Evolutionary conservation across 2,888 invertebrate genomes (phyloP).

Genomic region (Vandiemenella viatica): DNA sequence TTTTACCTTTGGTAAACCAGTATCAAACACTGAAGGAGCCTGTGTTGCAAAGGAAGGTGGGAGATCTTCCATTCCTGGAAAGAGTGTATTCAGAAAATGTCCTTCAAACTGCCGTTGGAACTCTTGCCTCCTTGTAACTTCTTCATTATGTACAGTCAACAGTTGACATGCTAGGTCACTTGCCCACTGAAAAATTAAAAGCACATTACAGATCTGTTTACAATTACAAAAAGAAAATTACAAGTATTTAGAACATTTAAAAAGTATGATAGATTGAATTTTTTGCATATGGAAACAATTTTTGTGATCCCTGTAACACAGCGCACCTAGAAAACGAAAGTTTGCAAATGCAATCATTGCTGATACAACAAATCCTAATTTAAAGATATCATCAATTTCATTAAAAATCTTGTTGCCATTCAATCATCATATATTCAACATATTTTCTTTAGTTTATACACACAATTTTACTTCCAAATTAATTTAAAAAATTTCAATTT

Average conservation of each 20-base stretch:
- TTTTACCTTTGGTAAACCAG: slow-evolving; percentile 37
- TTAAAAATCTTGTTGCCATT: too few species aligned
- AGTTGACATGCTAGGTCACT: slow-evolving; percentile 64
- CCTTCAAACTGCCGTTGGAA: slow-evolving; percentile 67
- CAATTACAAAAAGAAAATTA: slow-evolving; percentile 1
- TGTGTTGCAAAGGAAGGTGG: slow-evolving; percentile 73
- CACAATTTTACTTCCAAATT: too few species aligned
- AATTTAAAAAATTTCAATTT: too few species aligned
- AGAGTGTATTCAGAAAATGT: slow-evolving; percentile 47
- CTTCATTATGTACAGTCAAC: slow-evolving; percentile 67
- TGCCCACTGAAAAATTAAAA: slow-evolving; percentile 54
- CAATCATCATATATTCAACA: too few species aligned
- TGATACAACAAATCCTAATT: too few species aligned
- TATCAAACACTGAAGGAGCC: slow-evolving; percentile 62
- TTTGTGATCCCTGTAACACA: too few species aligned
- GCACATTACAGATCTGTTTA: not conserved
- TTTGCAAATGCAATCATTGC: too few species aligned
- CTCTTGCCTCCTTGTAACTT: slow-evolving; percentile 58
- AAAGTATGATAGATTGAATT: too few species aligned
- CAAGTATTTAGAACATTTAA: not conserved
- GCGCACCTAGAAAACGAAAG: too few species aligned
- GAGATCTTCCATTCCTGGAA: slow-evolving; percentile 79
- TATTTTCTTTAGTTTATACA: too few species aligned
- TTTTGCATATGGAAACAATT: too few species aligned
- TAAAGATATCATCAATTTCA: too few species aligned